phyloP scores from a whole-genome alignment of 2,888 invertebrate genomes.

The Andrena bicolor region DNA sequence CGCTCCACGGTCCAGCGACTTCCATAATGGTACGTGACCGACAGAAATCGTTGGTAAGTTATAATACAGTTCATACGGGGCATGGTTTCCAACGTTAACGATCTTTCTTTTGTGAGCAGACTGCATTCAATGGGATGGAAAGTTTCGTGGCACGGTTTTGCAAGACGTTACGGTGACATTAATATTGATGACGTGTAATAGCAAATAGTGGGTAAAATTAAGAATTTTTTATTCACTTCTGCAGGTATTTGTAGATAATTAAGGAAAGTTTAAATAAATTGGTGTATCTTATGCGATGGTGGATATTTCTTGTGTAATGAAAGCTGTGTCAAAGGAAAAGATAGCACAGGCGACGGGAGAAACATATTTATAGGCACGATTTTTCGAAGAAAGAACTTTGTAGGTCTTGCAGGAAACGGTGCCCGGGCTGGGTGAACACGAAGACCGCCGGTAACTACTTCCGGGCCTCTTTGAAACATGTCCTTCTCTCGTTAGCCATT shows the following conservation, averaged over 20 bases:
- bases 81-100: not conserved
- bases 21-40: conserved; percentile 20
- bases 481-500: conserved; percentile 71
- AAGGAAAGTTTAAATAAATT: too few relatives aligned
- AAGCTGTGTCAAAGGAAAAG: not conserved
- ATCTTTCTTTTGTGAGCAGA: not conserved
- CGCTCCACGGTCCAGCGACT: not conserved
- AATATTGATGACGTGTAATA: too few relatives aligned
- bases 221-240: too few relatives aligned
- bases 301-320: too few relatives aligned
- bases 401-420: conserved; percentile 41
- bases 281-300: too few relatives aligned
- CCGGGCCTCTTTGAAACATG: conserved; percentile 68
- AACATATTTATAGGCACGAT: conserved; percentile 46
- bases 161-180: too few relatives aligned
- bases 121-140: too few relatives aligned
- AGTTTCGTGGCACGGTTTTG: too few relatives aligned
- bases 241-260: too few relatives aligned
- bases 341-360: conserved; percentile 23
- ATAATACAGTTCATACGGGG: not conserved
- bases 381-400: conserved; percentile 51
- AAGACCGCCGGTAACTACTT: conserved; percentile 69
- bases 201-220: too few relatives aligned
- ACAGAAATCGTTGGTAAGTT: not conserved
- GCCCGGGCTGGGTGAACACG: conserved; percentile 57